Evolutionary conservation across 2,888 invertebrate species (phyloP).

Genomic region (Tribolium freemani): DNA sequence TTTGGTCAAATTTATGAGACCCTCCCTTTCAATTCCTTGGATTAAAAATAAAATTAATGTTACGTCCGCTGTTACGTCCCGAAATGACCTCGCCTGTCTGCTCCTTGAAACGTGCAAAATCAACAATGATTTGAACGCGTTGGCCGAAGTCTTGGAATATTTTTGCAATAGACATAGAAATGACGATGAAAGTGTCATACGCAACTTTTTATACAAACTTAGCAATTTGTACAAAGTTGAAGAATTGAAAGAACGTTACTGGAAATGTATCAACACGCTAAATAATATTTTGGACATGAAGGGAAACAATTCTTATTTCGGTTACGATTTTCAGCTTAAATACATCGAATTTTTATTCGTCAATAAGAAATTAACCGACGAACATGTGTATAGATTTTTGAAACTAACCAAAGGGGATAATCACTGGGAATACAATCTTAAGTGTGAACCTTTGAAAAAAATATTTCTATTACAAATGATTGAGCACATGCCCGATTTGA

Average conservation of each 20-base stretch:
- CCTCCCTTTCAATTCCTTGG: constrained; percentile 27
- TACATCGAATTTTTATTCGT: constrained; percentile 4
- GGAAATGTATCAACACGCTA: constrained; percentile 26
- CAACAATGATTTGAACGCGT: constrained; percentile 34
- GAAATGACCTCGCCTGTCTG: constrained; percentile 23
- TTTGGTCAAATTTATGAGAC: constrained; percentile 25
- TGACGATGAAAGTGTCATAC: constrained; percentile 32
- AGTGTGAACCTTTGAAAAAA: not conserved
- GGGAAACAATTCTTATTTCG: not conserved
- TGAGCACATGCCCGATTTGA: not conserved
- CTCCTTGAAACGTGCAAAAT: constrained; percentile 40
- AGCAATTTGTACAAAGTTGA: constrained; percentile 16
- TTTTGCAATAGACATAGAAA: constrained; percentile 37
- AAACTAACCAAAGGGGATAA: not conserved
- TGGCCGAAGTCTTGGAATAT: constrained; percentile 38
- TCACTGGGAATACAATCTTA: not conserved
- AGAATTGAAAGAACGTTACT: constrained; percentile 27
- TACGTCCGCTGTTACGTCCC: constrained; percentile 17
- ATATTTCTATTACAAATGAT: not conserved
- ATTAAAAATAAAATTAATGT: constrained; percentile 41
- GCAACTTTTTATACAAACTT: constrained; percentile 16
- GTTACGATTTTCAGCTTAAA: not conserved
- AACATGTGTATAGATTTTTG: constrained; percentile 17
- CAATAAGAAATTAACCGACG: not conserved
- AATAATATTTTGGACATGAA: not conserved